phyloP scores from a whole-genome alignment of 2,797 vertebrate species.

The Chrosomus eos region DNA sequence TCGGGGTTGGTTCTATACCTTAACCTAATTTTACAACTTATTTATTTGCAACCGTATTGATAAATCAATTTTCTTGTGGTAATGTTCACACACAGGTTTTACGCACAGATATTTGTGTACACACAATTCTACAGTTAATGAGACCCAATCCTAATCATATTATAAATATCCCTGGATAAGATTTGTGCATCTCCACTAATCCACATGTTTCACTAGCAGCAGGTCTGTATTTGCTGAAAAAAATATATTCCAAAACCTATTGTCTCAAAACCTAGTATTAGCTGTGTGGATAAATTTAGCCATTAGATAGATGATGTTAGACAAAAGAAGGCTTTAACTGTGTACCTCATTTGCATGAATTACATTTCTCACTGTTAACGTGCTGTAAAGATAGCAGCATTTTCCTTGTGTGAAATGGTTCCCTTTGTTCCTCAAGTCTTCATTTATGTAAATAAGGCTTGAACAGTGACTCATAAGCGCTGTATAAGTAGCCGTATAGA shows the following conservation, averaged over 20 bases:
- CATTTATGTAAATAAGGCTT: conserved; percentile 70
- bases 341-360: conserved; percentile 80
- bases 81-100: background rate
- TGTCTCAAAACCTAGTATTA: conserved; percentile 63
- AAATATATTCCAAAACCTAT: conserved; percentile 58
- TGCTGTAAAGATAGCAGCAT: conserved; percentile 72
- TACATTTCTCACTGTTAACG: conserved; percentile 76
- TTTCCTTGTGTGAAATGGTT: conserved; percentile 71
- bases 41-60: background rate
- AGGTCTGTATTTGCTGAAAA: conserved; percentile 24
- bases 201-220: conserved; percentile 24
- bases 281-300: conserved; percentile 68
- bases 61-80: background rate
- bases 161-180: background rate
- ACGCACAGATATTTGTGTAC: background rate
- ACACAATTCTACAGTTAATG: background rate
- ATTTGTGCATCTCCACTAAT: background rate
- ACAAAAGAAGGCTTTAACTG: conserved; percentile 76
- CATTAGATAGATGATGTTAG: conserved; percentile 72
- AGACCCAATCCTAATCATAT: conserved; percentile 5
- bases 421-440: conserved; percentile 71
- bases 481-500: conserved; percentile 47
- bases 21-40: background rate
- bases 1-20: background rate
- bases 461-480: conserved; percentile 63